A percentile compares a stretch with the other conserved stretches of the same genome.
phyloP scores from a whole-genome alignment of 2,797 vertebrate species.

The Enteromius mattozi region DNA sequence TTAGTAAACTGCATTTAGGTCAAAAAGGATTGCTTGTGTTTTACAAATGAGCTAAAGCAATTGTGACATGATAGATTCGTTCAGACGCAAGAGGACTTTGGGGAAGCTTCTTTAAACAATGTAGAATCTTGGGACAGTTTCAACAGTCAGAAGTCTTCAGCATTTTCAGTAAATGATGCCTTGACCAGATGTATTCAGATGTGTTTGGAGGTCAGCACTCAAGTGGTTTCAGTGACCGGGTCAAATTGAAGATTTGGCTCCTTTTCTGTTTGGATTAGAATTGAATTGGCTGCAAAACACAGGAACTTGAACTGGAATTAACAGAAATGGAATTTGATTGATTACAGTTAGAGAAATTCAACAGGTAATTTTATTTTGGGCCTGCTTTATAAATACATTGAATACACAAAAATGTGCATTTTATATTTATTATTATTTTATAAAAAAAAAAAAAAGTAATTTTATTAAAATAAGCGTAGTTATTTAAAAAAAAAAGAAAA shows the following conservation, averaged over 20 bases:
- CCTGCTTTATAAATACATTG: background rate
- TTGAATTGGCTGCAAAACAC: background rate
- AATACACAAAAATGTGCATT: background rate
- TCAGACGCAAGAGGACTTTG: background rate
- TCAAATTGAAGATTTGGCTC: background rate
- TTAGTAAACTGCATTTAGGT: slow-evolving; percentile 6
- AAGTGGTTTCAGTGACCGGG: background rate
- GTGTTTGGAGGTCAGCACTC: background rate
- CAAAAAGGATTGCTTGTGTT: background rate
- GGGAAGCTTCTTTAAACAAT: background rate
- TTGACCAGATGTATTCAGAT: background rate
- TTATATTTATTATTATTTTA: too few species aligned
- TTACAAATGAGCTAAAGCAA: background rate
- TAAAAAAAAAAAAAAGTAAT: too few species aligned
- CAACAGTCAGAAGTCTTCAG: background rate
- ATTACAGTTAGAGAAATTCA: background rate
- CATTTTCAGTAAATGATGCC: background rate
- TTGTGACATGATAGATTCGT: slow-evolving; percentile 1
- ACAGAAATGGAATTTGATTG: background rate
- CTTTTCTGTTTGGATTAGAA: background rate
- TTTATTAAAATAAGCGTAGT: background rate
- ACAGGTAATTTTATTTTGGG: background rate
- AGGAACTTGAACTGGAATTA: background rate
- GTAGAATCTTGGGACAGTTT: background rate
- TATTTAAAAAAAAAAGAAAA: too few species aligned